These are phyloP conservation scores for Tridacna gigas DNA, from an alignment of 2,888 invertebrate species.

Conservation along the genomic window DNA sequence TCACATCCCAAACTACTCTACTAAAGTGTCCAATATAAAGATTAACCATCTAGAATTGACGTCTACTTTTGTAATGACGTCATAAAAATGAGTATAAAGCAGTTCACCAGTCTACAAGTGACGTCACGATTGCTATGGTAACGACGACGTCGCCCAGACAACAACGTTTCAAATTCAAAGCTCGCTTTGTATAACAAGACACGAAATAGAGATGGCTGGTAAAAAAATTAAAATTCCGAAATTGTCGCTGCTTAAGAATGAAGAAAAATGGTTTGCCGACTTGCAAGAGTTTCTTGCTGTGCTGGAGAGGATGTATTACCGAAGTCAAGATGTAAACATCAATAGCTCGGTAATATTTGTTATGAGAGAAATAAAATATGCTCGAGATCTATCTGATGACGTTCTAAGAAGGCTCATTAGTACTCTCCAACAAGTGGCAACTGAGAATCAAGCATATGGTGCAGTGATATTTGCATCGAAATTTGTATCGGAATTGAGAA, in stretches of 20 bases:
- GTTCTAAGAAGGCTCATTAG: background rate
- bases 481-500: background rate
- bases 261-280: background rate
- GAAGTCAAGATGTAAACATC: background rate
- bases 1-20: no score
- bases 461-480: background rate
- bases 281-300: background rate
- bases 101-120: no score
- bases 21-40: no score
- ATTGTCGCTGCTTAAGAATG: conserved; percentile 1
- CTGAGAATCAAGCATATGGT: background rate
- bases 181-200: background rate
- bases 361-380: background rate
- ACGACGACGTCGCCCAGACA: background rate
- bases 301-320: background rate
- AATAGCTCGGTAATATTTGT: background rate
- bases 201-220: background rate
- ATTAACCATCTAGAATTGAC: no score
- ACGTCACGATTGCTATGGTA: background rate
- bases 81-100: no score
- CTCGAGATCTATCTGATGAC: background rate
- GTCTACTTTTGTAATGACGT: no score
- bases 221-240: background rate
- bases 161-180: background rate
- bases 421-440: background rate